Evolutionary conservation across 2,113 vertebrate genomes (phyloP).

Genomic region (Apistogramma diplotaenia): DNA sequence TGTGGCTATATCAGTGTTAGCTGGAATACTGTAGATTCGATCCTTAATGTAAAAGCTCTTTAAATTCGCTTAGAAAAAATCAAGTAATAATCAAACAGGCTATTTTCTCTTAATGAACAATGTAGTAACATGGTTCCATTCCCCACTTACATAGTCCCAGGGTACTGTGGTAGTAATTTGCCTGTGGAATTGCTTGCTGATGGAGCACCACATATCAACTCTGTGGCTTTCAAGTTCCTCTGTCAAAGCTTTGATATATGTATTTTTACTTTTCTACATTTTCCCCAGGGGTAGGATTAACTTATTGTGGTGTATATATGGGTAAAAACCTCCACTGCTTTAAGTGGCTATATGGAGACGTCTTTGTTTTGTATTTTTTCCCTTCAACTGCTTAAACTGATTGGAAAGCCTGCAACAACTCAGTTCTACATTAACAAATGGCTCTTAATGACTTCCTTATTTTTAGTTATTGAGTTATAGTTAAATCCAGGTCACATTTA

Average conservation of each 20-base stretch:
- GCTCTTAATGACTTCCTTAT: conserved; percentile 61
- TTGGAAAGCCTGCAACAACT: conserved; percentile 27
- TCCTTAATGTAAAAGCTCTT: background rate
- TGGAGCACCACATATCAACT: conserved; percentile 1
- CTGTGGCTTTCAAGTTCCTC: background rate
- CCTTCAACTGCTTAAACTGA: background rate
- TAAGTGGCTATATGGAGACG: background rate
- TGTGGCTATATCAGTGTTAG: background rate
- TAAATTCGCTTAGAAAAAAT: conserved; percentile 1
- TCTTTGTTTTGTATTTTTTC: background rate
- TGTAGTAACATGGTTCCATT: conserved; percentile 10
- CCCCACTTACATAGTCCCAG: conserved; percentile 11
- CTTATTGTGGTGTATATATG: background rate
- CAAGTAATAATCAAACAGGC: conserved; percentile 4
- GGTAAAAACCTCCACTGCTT: background rate
- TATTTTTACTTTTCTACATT: background rate
- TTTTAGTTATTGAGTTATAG: conserved; percentile 69
- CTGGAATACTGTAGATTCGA: background rate
- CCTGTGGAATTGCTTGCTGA: background rate
- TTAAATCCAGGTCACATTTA: conserved; percentile 67
- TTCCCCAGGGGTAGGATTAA: conserved; percentile 3
- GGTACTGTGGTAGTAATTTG: conserved; percentile 23
- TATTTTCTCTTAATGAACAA: conserved; percentile 19
- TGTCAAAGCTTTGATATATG: background rate
- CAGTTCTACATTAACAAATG: conserved; percentile 39